Conservation (phyloP, 2,113 vertebrate genomes). For the Corythaeola cristata region DNA sequence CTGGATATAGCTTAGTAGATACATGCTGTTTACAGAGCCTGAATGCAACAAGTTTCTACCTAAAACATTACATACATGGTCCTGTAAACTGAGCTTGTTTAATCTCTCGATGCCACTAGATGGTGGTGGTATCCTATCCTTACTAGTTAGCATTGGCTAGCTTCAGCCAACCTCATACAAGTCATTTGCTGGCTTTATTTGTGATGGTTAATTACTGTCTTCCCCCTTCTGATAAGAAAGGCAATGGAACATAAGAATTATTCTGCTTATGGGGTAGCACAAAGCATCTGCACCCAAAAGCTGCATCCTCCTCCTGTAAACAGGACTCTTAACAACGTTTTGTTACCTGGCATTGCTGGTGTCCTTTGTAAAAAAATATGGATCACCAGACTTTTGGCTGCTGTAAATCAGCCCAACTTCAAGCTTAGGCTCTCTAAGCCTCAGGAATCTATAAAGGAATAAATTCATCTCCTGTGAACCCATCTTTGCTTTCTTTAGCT, state of each 20-base stretch:
- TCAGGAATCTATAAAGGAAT: not conserved
- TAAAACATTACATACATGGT: accelerated
- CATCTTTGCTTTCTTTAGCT: not conserved
- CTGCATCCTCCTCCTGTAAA: not conserved
- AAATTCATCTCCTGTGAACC: not conserved
- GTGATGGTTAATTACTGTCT: not conserved
- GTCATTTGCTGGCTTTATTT: not conserved
- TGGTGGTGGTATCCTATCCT: constrained; percentile 7
- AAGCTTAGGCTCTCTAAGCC: not conserved
- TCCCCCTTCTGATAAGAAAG: not conserved
- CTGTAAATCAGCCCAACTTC: not conserved
- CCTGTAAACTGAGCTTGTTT: not conserved
- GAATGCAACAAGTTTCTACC: not conserved
- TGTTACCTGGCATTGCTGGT: not conserved
- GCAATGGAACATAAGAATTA: not conserved
- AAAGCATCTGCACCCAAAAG: not conserved
- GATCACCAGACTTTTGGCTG: not conserved
- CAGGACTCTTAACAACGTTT: not conserved
- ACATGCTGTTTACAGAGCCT: not conserved
- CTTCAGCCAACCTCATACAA: not conserved
- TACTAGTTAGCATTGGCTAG: not conserved
- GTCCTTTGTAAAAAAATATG: not conserved
- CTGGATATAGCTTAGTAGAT: not conserved
- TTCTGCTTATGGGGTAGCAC: not conserved
- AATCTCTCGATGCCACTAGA: not conserved